Percentiles rank a stretch among this genome's conserved stretches.
Conservation (phyloP, 2,888 invertebrate species). For the Zygaena filipendulae region DNA sequence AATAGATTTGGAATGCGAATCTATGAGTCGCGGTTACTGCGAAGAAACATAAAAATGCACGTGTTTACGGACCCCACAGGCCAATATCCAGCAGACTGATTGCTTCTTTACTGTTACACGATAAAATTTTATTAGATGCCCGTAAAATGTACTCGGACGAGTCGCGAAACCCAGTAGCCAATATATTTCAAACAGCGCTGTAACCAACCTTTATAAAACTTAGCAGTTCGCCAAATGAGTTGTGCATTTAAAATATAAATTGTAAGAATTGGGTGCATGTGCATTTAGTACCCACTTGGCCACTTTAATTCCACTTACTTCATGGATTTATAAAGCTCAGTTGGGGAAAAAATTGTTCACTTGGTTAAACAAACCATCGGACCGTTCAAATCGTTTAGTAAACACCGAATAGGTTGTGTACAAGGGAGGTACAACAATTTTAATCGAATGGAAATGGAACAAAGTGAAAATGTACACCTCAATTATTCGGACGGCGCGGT, state of each 20-base stretch:
- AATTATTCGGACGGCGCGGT: slow-evolving; percentile 63
- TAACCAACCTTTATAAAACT: slow-evolving; percentile 49
- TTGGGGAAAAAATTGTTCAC: slow-evolving; percentile 35
- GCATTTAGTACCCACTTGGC: slow-evolving; percentile 3
- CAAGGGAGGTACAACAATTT: slow-evolving; percentile 64
- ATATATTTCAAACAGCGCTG: slow-evolving; percentile 61
- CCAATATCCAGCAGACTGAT: slow-evolving; percentile 65
- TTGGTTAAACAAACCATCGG: slow-evolving; percentile 48
- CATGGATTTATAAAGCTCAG: slow-evolving; percentile 10
- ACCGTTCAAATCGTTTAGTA: slow-evolving; percentile 67
- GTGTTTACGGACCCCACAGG: slow-evolving; percentile 61
- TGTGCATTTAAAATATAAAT: too few species aligned
- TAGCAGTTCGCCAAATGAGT: too few species aligned
- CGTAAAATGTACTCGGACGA: slow-evolving; percentile 61
- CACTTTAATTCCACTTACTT: slow-evolving; percentile 10
- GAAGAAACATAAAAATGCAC: slow-evolving; percentile 55
- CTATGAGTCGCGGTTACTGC: slow-evolving; percentile 43
- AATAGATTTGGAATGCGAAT: too few species aligned
- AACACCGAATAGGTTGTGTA: slow-evolving; percentile 63
- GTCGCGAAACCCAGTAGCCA: slow-evolving; percentile 58
- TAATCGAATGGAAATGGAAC: slow-evolving; percentile 68
- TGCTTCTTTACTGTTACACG: slow-evolving; percentile 69
- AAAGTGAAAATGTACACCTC: slow-evolving; percentile 69
- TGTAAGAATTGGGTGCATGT: slow-evolving; percentile 11
- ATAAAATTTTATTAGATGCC: slow-evolving; percentile 63